Evolutionary conservation across 2,888 invertebrate genomes (phyloP).

Genomic region (Amiota communis): DNA sequence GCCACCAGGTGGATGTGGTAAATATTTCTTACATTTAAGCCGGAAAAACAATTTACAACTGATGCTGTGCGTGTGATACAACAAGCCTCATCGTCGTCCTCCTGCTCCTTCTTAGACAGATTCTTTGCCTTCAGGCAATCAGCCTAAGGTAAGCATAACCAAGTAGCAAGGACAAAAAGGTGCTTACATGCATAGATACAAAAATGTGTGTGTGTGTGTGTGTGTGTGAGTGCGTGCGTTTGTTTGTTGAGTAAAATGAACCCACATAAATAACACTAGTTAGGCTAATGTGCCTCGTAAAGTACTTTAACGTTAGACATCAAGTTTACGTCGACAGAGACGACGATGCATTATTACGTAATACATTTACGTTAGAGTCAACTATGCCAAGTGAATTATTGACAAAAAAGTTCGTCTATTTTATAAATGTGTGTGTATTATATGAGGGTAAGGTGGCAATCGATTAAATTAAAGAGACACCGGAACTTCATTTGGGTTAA

Average conservation of each 20-base stretch:
- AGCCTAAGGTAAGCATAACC: not conserved
- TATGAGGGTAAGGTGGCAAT: not conserved
- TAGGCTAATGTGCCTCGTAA: constrained; percentile 58
- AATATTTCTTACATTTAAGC: constrained; percentile 59
- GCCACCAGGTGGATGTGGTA: constrained; percentile 54
- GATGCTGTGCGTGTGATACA: constrained; percentile 45
- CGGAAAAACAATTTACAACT: constrained; percentile 54
- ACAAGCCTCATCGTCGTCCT: not conserved
- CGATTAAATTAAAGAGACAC: constrained; percentile 9
- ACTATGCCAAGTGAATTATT: constrained; percentile 12
- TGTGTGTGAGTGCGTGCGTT: too few species aligned
- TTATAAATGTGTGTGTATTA: not conserved
- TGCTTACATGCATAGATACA: too few species aligned
- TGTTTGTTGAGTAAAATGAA: not conserved
- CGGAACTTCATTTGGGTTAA: not conserved
- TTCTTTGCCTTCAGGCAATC: not conserved
- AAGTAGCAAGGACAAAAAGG: not conserved
- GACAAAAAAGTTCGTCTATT: constrained; percentile 22
- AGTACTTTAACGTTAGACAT: constrained; percentile 42
- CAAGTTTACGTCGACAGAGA: not conserved
- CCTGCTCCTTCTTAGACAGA: too few species aligned
- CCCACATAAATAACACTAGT: constrained; percentile 53
- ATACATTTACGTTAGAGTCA: not conserved
- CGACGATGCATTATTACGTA: too few species aligned
- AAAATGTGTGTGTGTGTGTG: too few species aligned